Evolutionary conservation across 1,140 invertebrate genomes (phyloP), one percentile per base, ranked within the genome.

Genomic region (Lucilia cuprina): DNA sequence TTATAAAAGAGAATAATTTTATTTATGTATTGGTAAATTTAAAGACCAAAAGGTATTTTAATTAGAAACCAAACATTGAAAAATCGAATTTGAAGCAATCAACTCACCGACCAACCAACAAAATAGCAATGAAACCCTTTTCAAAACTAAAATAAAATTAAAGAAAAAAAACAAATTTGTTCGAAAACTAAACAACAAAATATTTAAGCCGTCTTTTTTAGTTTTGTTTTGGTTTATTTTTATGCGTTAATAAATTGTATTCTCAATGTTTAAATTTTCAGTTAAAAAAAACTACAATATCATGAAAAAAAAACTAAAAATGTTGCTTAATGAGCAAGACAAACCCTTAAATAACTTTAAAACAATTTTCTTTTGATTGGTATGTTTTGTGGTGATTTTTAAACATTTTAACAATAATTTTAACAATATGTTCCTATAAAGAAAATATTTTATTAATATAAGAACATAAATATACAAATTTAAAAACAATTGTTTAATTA

Each of bases 41-140:
- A 70, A 70, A 70, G 21, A 70, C 65, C 65, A 70, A 70, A 70
- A 70, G 65, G 65, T 70, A 70, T 70, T 70, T 70, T 70, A 70
- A 70, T 70, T 70, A 70, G 65, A 70, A 70, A 70, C 65, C 65
- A 70, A 70, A 70, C 65, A 70, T 70, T 70, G 65, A 70, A 70
- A 70, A 70, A 70, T 70, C 65, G 65, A 70, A 70, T 70, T 70
- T 70, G 65, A 70, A 70, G 17, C 65, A 70, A 70, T 70, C 65
- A 70, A 25, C 25, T 30, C 25, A 30, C 65, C 19, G n/a, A 70
- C 65, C 19, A 25, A 25, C 19, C n/a, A 21, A 70, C 65, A n/a
- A 70, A 70, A 70, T 70, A 70, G n/a, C n/a, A 70, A 19, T 21
- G 65, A 70, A 55, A 70, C 65, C 65, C 65, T 70, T 70, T 70